These are phyloP conservation scores for Dione juno DNA, from an alignment of 2,888 invertebrate genomes.

Conservation along the genomic window DNA sequence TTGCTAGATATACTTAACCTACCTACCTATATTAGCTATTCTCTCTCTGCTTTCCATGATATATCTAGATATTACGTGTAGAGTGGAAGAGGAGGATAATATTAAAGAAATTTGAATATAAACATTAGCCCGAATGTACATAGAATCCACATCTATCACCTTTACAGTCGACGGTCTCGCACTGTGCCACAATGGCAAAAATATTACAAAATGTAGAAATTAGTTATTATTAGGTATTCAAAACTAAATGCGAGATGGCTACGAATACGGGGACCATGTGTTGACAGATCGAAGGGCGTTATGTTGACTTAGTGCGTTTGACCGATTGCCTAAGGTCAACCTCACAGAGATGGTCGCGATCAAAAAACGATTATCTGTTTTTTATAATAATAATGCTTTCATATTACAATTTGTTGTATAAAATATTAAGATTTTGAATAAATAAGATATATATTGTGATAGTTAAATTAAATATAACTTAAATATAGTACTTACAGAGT, in stretches of 20 bases:
- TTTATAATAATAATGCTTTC: slow-evolving; percentile 2
- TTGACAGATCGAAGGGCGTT: slow-evolving; percentile 67
- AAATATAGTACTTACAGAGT: too few relatives aligned
- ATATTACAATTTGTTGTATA: not conserved
- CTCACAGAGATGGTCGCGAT: slow-evolving; percentile 50
- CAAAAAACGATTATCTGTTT: slow-evolving; percentile 23
- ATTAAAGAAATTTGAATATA: too few relatives aligned
- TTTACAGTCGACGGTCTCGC: not conserved
- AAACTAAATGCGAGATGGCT: slow-evolving; percentile 22
- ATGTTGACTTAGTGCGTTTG: slow-evolving; percentile 61
- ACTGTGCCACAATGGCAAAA: not conserved
- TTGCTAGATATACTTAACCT: too few relatives aligned
- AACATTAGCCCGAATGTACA: too few relatives aligned
- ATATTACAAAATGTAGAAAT: not conserved
- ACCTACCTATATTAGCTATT: too few relatives aligned
- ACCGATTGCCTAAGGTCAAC: slow-evolving; percentile 68
- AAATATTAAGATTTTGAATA: not conserved
- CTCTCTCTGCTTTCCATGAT: too few relatives aligned
- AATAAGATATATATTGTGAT: not conserved
- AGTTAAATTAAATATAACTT: not conserved
- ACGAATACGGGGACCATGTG: slow-evolving; percentile 53
- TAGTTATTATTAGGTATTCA: not conserved
- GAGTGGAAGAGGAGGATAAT: too few relatives aligned
- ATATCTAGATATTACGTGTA: too few relatives aligned
- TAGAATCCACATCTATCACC: not conserved